Percentiles rank a stretch among this genome's conserved stretches.
These are phyloP conservation scores for Psilopsiagon aurifrons DNA, from an alignment of 2,113 vertebrate genomes.

Conservation along the genomic window DNA sequence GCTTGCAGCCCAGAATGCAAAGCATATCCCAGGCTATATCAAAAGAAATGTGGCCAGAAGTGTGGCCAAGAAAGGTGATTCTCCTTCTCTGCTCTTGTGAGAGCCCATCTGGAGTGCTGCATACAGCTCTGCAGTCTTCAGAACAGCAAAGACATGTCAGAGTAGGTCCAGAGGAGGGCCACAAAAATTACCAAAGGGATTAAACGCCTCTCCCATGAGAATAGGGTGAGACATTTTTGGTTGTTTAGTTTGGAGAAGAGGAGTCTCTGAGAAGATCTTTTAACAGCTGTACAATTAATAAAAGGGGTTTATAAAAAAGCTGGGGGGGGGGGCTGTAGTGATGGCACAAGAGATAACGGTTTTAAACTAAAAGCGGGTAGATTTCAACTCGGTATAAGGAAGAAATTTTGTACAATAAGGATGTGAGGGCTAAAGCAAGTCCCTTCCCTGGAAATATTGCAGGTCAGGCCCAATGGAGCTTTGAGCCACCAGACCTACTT, in stretches of 20 bases:
- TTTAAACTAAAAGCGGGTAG: background rate
- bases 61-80: background rate
- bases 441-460: background rate
- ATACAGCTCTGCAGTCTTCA: background rate
- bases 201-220: background rate
- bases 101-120: background rate
- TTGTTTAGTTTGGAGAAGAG: background rate
- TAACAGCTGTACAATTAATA: background rate
- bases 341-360: rapidly evolving
- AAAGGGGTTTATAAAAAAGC: background rate
- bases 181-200: background rate
- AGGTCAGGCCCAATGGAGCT: background rate
- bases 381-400: background rate
- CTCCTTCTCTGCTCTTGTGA: background rate
- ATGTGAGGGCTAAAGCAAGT: background rate
- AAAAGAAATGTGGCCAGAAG: background rate
- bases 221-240: background rate
- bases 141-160: background rate
- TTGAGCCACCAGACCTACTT: background rate
- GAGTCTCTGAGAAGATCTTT: background rate
- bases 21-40: background rate
- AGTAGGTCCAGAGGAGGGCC: background rate
- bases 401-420: background rate
- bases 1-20: background rate
- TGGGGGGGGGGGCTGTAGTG: rapidly evolving